A percentile compares a stretch with the other conserved stretches of the same genome.
These are phyloP conservation scores for Phalacrocorax pelagicus DNA, from an alignment of 2,113 vertebrate species.

Conservation along the genomic window DNA sequence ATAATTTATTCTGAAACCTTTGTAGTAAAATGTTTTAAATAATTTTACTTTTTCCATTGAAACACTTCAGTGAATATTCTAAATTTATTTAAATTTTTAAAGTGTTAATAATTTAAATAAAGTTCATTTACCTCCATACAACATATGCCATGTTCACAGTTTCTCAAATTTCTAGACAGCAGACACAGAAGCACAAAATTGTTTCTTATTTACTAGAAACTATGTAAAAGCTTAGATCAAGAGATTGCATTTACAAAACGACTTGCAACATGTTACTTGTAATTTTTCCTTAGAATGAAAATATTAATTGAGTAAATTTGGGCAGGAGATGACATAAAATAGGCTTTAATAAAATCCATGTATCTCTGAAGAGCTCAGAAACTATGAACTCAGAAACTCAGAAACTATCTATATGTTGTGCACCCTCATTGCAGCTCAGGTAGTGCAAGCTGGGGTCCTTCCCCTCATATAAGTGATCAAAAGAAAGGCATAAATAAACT, in stretches of 20 bases:
- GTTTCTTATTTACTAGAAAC: background rate
- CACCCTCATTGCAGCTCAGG: background rate
- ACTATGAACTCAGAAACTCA: too few species aligned
- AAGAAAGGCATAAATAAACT: background rate
- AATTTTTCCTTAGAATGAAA: background rate
- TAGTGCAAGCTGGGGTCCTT: background rate
- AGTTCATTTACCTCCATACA: background rate
- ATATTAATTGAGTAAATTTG: background rate
- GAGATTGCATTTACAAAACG: background rate
- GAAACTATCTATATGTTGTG: background rate
- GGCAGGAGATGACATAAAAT: background rate
- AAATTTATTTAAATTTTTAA: background rate
- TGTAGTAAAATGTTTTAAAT: background rate
- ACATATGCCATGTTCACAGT: background rate
- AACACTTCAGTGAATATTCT: background rate
- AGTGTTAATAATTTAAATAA: background rate
- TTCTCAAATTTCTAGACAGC: background rate
- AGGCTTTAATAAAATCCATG: background rate
- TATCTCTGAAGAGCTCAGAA: background rate
- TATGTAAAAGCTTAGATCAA: background rate
- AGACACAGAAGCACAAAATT: background rate
- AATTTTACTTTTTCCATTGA: background rate
- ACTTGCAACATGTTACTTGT: background rate
- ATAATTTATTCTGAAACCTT: background rate
- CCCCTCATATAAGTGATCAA: fast-evolving